Conservation (phyloP, 2,797 vertebrate species). For the Falco columbarius region DNA sequence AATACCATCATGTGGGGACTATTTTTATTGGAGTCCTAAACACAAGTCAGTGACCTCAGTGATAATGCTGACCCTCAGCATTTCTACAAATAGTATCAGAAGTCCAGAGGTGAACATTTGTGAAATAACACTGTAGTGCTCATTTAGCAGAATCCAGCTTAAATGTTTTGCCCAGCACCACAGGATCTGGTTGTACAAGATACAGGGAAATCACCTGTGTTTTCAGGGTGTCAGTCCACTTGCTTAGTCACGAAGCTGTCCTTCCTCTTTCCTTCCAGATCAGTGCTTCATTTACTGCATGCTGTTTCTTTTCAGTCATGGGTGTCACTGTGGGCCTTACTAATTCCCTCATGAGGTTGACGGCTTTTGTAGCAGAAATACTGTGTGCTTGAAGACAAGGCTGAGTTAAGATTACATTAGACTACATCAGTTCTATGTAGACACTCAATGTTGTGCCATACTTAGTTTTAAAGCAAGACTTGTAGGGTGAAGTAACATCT, state of each 20-base stretch:
- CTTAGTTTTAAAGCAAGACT: background rate
- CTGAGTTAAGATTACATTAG: background rate
- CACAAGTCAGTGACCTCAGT: background rate
- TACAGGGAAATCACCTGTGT: background rate
- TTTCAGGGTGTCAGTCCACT: background rate
- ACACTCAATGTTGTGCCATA: background rate
- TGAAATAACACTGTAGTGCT: background rate
- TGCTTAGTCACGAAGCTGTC: background rate
- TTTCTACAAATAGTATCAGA: background rate
- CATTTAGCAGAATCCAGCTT: background rate
- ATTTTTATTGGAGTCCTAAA: background rate
- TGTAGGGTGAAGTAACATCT: background rate
- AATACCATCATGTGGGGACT: background rate
- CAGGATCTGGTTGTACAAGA: background rate
- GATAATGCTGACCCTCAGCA: background rate
- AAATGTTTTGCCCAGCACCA: background rate
- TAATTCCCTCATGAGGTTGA: background rate
- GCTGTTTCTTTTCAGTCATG: background rate
- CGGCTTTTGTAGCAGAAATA: background rate
- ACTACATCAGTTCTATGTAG: background rate
- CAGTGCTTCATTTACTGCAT: background rate
- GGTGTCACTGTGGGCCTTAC: background rate
- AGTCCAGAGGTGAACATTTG: background rate
- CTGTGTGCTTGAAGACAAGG: background rate
- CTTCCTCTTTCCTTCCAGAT: background rate